Evolutionary conservation across 2,113 vertebrate genomes (phyloP).

Genomic region (Nicator chloris): DNA sequence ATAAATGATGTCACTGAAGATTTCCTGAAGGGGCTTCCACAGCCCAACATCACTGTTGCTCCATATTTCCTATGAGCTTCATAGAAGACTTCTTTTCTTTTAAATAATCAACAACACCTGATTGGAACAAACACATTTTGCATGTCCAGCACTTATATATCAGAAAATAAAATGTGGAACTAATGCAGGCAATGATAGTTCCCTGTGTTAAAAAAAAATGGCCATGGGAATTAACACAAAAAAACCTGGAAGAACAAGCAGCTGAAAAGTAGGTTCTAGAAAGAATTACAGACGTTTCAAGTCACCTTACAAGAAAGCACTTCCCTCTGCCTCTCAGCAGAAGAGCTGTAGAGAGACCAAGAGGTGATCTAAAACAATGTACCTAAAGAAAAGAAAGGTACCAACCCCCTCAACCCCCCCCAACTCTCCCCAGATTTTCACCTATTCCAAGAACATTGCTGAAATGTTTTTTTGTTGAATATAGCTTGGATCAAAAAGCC

Average conservation of each 20-base stretch:
- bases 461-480: not conserved
- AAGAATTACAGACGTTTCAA: not conserved
- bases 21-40: not conserved
- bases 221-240: not conserved
- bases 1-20: not conserved
- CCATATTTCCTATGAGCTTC: not conserved
- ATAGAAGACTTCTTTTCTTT: not conserved
- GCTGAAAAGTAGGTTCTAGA: not conserved
- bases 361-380: not conserved
- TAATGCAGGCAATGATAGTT: not conserved
- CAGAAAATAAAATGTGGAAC: not conserved
- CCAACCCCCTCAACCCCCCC: accelerated
- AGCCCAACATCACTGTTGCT: not conserved
- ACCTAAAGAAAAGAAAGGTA: not conserved
- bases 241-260: not conserved
- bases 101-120: not conserved
- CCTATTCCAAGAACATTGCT: not conserved
- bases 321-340: not conserved
- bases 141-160: not conserved
- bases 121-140: not conserved
- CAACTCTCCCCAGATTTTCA: not conserved
- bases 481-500: not conserved
- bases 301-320: not conserved
- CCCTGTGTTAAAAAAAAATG: not conserved
- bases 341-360: not conserved